These are phyloP conservation scores for Lucilia sericata DNA, from an alignment of 1,140 invertebrate genomes.

Conservation along the genomic window DNA sequence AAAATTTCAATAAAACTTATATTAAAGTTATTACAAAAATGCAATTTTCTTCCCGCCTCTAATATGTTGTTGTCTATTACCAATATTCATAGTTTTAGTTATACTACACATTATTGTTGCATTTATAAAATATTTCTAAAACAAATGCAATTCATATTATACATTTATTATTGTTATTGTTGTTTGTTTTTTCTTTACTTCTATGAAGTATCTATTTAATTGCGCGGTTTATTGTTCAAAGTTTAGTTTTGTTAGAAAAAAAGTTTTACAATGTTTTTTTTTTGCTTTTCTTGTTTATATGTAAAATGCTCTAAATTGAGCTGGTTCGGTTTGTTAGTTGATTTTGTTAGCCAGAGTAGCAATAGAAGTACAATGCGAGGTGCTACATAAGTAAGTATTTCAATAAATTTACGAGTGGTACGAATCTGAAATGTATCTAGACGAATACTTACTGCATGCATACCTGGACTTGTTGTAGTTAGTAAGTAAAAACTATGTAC, in stretches of 20 bases:
- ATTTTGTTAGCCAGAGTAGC: not conserved
- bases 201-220: not conserved
- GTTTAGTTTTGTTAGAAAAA: not conserved
- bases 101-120: not conserved
- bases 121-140: not conserved
- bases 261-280: not conserved
- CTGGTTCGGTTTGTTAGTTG: not conserved
- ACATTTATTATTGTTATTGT: not conserved
- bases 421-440: not conserved
- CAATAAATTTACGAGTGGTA: not conserved
- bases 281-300: not conserved
- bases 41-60: no score
- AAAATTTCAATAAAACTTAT: no score
- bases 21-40: no score
- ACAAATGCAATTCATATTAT: not conserved
- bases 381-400: not conserved
- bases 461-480: not conserved
- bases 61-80: not conserved
- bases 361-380: not conserved
- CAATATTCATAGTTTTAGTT: no score
- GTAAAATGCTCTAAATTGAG: slow-evolving; percentile 19
- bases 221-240: not conserved
- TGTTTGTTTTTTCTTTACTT: not conserved
- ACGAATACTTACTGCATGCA: not conserved
- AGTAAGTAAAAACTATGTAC: not conserved